Conservation (phyloP, 2,797 vertebrate genomes). For the Pachyuromys duprasi region DNA sequence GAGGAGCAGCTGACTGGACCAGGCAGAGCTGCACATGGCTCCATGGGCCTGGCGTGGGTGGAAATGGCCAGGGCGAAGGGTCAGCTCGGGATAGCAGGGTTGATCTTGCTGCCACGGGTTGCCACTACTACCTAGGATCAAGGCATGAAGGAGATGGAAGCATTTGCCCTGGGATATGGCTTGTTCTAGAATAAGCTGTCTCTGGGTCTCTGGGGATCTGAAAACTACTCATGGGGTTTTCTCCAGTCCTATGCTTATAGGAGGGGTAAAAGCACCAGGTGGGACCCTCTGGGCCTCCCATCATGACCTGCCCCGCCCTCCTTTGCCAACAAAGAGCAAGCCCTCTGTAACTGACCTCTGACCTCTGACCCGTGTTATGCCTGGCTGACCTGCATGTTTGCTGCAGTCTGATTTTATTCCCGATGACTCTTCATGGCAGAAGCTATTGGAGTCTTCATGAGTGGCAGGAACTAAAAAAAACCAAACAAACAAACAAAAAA, state of each 20-base stretch:
- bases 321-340: not conserved
- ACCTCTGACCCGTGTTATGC: rapidly evolving
- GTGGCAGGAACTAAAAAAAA: not conserved
- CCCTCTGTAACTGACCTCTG: not conserved
- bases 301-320: too few relatives aligned
- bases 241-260: not conserved
- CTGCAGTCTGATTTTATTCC: not conserved
- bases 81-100: not conserved
- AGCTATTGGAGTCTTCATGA: not conserved
- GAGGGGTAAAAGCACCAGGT: too few relatives aligned
- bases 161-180: not conserved
- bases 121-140: not conserved
- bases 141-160: not conserved
- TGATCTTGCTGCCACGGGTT: rapidly evolving
- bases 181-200: not conserved
- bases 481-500: too few relatives aligned
- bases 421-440: not conserved
- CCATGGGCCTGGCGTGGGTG: not conserved
- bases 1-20: rapidly evolving
- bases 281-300: rapidly evolving
- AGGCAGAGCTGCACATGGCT: rapidly evolving
- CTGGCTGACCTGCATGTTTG: not conserved
- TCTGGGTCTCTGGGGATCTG: not conserved
- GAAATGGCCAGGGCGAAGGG: too few relatives aligned
- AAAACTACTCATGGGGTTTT: not conserved